Base-by-base conservation (phyloP, 2,888 invertebrate genomes). In the Opisthograptis luteolata region DNA sequence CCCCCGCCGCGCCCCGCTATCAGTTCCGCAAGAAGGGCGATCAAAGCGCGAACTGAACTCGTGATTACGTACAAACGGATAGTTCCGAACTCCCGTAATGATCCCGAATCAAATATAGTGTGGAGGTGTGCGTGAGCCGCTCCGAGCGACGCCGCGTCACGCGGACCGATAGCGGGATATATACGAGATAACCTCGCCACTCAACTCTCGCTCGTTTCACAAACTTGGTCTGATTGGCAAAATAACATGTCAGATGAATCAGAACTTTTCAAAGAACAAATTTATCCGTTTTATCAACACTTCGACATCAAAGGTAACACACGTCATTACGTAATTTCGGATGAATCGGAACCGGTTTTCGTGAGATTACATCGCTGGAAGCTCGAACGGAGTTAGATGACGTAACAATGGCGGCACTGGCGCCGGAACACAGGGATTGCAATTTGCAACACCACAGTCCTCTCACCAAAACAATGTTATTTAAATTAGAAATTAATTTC, bases 31-130 rank as follows among this genome's bases (percentile, higher is more conserved):
- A 37, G 45, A 45, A 31, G 37, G 36, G 37, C 30, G 37, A 45
- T 45, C 45, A 45, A 39, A 37, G 30, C 31, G 8, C 13, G 30
- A 45, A 45, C 37, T 45, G 37, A 17, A 17, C 17, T 37, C 31
- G 25, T 37, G 37, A 45, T 45, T 45, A 32, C 45, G 31, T 31
- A 37, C 28, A 30, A 37, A 31, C 30, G 24, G 44, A 24, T 45
- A 45, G 36, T 45, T 45, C 17, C 24, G 24, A 45, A 45, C 31
- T 45, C 13, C 30, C 36, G 27, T 39, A 39, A 27, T 39, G 37
- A 34, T 14, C 17, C 10, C 37, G 31, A 14, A 37, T 37, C 31
- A 31, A 31, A 43, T 12, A 22, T 8, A 12, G 15, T 22, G 30
- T 10, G 10, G 12, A 25, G 32, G 36, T 17, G 14, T 7, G 30